Evolutionary conservation across 1,140 invertebrate species (phyloP), one percentile per base, ranked within the genome.

Genomic region (Globodera ellingtonae): DNA sequence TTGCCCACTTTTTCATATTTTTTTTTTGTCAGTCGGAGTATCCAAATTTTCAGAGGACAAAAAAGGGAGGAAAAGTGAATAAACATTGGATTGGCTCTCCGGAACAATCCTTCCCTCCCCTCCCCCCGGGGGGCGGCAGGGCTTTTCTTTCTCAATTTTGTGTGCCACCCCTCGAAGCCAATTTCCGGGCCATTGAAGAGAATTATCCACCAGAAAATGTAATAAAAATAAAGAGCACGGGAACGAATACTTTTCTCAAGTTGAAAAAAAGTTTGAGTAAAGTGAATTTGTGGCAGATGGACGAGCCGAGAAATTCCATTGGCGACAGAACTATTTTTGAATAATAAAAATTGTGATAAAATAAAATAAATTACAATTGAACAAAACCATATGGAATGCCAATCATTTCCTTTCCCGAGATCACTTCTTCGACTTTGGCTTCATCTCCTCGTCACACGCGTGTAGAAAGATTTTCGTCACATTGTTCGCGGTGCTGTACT

Each of bases 361-460:
- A 62, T 18, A 59, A 62, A 62, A 62, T 18, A 59, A 62, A 62
- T 35, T 35, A 62, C 56, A 62, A 62, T 62, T 62, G 56, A 62
- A 18, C 56, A 62, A n/a, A n/a, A 24, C 24, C 24, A 24, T 24
- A 24, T 62, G 5, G n/a, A 62, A 13, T 18, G 56, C 10, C 4
- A 3, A 18, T 52, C 52, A 9, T 15, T 52, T 52, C 52, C 8
- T 15, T 9, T 15, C 0, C 56, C 5, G 56, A 62, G 35, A 70
- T 83, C 66, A 87, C 75, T 88, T 87, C 79, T 89, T 87, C 35
- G 46, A 15, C 74, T 79, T 83, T 6, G 87, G 83, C 66, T 85
- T 88, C 88, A 88, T 88, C 44, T 88, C 87, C 48, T 88, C 87
- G 50, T 78, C 72, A 72, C 84, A 86, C 47, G 84, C 71, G 79